Evolutionary conservation across 2,797 vertebrate species (phyloP).

Genomic region (Nasua narica): DNA sequence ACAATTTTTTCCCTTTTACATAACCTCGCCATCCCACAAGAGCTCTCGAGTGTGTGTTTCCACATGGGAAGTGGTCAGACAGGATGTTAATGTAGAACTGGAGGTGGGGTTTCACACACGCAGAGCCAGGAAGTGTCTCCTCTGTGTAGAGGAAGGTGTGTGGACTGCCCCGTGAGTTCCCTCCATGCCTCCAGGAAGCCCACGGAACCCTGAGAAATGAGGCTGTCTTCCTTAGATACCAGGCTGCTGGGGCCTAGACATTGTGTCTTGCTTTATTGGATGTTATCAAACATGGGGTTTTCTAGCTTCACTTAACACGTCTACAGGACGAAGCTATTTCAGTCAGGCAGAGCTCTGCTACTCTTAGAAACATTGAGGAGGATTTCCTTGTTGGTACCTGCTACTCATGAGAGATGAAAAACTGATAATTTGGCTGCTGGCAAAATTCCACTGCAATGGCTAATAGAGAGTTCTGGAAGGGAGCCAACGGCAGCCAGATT

Average conservation of each 20-base stretch:
- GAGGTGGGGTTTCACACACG: background rate
- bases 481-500: constrained; percentile 52
- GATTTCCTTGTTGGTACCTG: background rate
- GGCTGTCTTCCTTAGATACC: background rate
- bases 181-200: background rate
- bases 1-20: background rate
- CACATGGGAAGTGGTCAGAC: background rate
- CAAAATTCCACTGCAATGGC: constrained; percentile 47
- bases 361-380: background rate
- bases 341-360: background rate
- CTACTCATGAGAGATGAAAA: constrained; percentile 50
- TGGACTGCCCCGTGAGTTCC: background rate
- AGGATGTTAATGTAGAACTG: background rate
- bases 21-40: background rate
- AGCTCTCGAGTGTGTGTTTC: background rate
- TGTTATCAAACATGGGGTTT: background rate
- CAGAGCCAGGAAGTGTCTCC: background rate
- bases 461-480: constrained; percentile 58
- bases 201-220: background rate
- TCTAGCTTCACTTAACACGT: background rate
- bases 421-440: constrained; percentile 64
- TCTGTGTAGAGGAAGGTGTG: background rate
- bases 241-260: background rate
- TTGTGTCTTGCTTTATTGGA: background rate
- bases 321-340: background rate